A percentile compares a stretch with the other conserved stretches of the same genome.
These are phyloP conservation scores for Chondrilla cf. caribensis DNA, from an alignment of 37 sponge, comb jelly and placozoan genomes.

Conservation along the genomic window DNA sequence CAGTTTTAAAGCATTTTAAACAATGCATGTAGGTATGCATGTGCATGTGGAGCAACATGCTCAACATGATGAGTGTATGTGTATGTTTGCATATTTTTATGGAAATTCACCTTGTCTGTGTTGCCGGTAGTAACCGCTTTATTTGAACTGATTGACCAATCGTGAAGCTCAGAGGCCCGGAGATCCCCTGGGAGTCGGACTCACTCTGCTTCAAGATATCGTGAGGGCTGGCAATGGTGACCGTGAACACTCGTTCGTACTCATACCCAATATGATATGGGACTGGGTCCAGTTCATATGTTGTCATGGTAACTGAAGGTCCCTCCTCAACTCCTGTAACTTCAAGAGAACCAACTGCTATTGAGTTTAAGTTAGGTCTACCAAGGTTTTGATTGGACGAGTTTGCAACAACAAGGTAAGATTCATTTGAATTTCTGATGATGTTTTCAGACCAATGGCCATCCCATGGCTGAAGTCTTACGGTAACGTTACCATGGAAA, in stretches of 20 bases:
- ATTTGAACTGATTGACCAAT: constrained; percentile 32
- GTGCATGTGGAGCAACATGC: no score
- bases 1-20: no score
- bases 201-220: neutral
- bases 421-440: neutral
- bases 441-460: constrained; percentile 39
- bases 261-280: constrained; percentile 58
- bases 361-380: neutral
- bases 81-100: no score
- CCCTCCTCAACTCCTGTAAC: constrained; percentile 32
- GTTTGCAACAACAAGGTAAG: constrained; percentile 15
- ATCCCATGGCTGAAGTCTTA: constrained; percentile 69
- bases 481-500: constrained; percentile 53
- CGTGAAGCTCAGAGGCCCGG: constrained; percentile 23
- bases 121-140: constrained; percentile 27
- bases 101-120: constrained; percentile 19
- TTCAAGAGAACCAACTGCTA: neutral
- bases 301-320: constrained; percentile 13
- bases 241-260: constrained; percentile 62
- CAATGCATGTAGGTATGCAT: no score
- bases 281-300: constrained; percentile 33
- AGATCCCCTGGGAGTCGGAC: neutral
- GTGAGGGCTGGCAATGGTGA: constrained; percentile 19
- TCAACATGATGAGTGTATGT: no score
- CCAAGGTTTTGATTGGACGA: neutral